Percentiles rank a stretch among this genome's conserved stretches.
These are phyloP conservation scores for Agrypnus murinus DNA, from an alignment of 2,888 invertebrate species.

Conservation along the genomic window DNA sequence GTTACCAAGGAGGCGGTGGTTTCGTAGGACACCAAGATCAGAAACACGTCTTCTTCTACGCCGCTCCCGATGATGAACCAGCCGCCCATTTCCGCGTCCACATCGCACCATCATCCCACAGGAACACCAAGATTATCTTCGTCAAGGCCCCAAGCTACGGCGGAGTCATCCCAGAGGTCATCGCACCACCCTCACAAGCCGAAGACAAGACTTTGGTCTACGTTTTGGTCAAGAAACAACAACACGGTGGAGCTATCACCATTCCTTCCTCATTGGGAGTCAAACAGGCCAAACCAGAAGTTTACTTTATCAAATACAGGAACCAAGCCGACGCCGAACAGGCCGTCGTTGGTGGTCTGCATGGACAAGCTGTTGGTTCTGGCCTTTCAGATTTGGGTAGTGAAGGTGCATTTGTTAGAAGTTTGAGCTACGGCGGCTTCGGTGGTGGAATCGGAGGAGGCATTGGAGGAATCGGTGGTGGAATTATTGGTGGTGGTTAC, in stretches of 20 bases:
- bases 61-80: conserved; percentile 65
- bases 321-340: conserved; percentile 58
- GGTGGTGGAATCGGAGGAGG: neutral
- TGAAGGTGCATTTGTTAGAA: conserved; percentile 35
- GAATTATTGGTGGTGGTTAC: neutral
- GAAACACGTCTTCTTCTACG: conserved; percentile 66
- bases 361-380: conserved; percentile 39
- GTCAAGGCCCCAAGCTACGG: conserved; percentile 68
- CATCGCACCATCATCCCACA: conserved; percentile 63
- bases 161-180: conserved; percentile 60
- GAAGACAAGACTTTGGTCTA: conserved; percentile 68
- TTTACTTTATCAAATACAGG: conserved; percentile 91
- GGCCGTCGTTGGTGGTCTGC: conserved; percentile 46
- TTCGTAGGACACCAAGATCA: conserved; percentile 51
- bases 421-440: conserved; percentile 31
- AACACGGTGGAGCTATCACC: conserved; percentile 85
- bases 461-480: conserved; percentile 60
- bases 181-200: conserved; percentile 59
- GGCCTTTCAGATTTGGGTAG: conserved; percentile 35
- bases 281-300: conserved; percentile 89
- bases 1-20: neutral
- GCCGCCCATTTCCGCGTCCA: conserved; percentile 57
- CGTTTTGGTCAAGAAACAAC: conserved; percentile 75
- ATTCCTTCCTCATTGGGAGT: conserved; percentile 85
- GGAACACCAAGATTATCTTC: conserved; percentile 71